phyloP scores from a whole-genome alignment of 2,113 vertebrate genomes.

The Fulica atra region DNA sequence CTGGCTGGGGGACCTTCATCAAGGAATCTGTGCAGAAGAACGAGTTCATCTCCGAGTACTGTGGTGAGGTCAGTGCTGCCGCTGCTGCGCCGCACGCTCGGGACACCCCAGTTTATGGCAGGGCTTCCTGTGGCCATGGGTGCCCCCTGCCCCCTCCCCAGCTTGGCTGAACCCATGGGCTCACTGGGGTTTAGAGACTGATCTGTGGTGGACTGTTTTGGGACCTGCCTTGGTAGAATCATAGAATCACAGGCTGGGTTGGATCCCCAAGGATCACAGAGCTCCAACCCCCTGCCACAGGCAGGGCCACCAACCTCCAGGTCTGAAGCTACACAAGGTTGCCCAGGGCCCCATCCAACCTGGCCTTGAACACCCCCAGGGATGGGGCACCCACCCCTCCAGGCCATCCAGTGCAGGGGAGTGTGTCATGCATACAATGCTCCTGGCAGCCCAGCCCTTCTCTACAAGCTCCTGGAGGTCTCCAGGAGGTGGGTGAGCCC shows the following conservation, averaged over 20 bases:
- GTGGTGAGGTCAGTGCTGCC: slow-evolving; percentile 88
- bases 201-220: neutral
- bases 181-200: rapidly evolving
- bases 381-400: too few species aligned
- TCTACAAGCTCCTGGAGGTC: neutral
- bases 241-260: too few species aligned
- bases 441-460: neutral
- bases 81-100: rapidly evolving
- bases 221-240: neutral
- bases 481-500: neutral
- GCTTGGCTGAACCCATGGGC: rapidly evolving
- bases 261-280: too few species aligned
- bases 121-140: neutral
- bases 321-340: too few species aligned
- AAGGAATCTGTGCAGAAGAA: slow-evolving; percentile 98
- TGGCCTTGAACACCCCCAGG: too few species aligned
- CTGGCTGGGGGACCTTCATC: slow-evolving; percentile 98
- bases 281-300: too few species aligned
- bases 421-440: rapidly evolving
- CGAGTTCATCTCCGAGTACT: slow-evolving; percentile 98
- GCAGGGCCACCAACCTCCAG: too few species aligned
- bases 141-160: too few species aligned
- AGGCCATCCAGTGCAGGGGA: neutral
- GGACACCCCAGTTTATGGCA: neutral
- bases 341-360: too few species aligned